phyloP scores from a whole-genome alignment of 2,888 invertebrate genomes.

The Capitulum mitella region DNA sequence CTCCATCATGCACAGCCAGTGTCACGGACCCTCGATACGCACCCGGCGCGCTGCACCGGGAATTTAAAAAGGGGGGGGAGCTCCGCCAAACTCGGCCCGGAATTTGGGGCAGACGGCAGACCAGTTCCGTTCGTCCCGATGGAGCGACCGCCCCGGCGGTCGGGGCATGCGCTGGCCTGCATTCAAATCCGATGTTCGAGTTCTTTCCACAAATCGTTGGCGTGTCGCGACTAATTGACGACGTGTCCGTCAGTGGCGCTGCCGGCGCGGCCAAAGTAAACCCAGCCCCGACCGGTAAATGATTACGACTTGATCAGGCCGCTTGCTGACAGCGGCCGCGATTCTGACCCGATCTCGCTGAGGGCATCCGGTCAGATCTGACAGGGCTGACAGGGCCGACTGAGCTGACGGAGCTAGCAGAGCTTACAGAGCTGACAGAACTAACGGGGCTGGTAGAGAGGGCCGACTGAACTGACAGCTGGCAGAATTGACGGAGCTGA shows the following conservation, averaged over 20 bases:
- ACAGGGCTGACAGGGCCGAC: too few species aligned
- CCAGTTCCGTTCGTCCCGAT: neutral
- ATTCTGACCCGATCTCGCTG: neutral
- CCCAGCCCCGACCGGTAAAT: neutral
- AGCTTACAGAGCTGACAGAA: too few species aligned
- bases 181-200: neutral
- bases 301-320: neutral
- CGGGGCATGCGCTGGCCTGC: neutral
- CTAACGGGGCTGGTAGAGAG: too few species aligned
- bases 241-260: neutral
- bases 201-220: neutral
- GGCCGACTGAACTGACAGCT: too few species aligned
- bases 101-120: neutral
- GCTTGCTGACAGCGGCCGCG: neutral
- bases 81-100: neutral
- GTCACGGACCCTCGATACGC: too few species aligned
- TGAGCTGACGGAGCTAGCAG: too few species aligned
- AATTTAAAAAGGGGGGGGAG: too few species aligned
- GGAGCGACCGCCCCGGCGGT: neutral
- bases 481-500: too few species aligned
- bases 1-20: neutral
- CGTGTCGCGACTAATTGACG: conserved; percentile 1
- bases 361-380: too few species aligned
- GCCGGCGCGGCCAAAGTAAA: neutral
- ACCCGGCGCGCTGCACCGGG: too few species aligned